Conservation (phyloP, 2,113 vertebrate species). For the Colistium nudipinnis region DNA sequence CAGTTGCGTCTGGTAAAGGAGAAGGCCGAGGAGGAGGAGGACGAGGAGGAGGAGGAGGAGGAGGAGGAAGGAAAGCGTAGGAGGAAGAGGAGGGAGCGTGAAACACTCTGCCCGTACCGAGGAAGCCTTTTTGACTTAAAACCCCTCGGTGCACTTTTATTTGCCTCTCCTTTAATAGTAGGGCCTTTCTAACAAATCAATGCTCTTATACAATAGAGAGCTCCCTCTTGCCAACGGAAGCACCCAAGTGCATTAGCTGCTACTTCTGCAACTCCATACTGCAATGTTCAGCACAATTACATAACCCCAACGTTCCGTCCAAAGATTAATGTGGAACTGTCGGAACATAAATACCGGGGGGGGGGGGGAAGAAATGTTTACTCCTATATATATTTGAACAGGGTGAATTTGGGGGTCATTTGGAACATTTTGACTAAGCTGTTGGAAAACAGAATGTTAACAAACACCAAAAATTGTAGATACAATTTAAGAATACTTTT, state of each 20-base stretch:
- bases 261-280: slow-evolving; percentile 44
- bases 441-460: slow-evolving; percentile 37
- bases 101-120: slow-evolving; percentile 35
- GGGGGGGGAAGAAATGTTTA: slow-evolving; percentile 50
- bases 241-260: slow-evolving; percentile 41
- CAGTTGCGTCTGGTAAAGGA: slow-evolving; percentile 32
- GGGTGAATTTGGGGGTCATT: slow-evolving; percentile 19
- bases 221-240: slow-evolving; percentile 46
- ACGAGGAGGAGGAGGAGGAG: slow-evolving; percentile 16
- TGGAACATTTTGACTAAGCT: slow-evolving; percentile 13
- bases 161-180: slow-evolving; percentile 63
- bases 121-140: slow-evolving; percentile 40
- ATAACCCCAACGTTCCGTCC: slow-evolving; percentile 42
- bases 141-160: slow-evolving; percentile 54
- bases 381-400: slow-evolving; percentile 40
- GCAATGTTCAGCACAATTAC: slow-evolving; percentile 53
- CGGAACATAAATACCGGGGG: slow-evolving; percentile 33
- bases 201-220: slow-evolving; percentile 72
- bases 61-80: slow-evolving; percentile 11
- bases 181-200: slow-evolving; percentile 67
- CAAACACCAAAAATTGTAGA: slow-evolving; percentile 25
- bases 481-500: no score
- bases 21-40: slow-evolving; percentile 51
- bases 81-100: slow-evolving; percentile 33
- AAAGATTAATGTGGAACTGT: slow-evolving; percentile 50